Conservation (phyloP, 2,888 invertebrate species). For the Dichetophora obliterata region DNA sequence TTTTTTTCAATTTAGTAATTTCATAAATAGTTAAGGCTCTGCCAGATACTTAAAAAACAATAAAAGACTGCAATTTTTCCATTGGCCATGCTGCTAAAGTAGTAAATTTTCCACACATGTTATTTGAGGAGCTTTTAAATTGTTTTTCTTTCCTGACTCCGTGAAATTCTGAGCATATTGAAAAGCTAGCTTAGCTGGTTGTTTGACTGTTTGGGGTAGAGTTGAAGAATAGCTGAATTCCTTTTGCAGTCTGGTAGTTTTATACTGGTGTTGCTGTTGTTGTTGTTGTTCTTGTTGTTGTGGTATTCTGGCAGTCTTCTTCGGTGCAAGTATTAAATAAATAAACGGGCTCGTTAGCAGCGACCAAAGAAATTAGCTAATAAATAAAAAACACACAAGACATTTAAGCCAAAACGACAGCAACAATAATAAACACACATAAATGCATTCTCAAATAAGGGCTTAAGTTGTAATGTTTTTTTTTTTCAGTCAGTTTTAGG, state of each 20-base stretch:
- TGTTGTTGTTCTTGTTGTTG: not conserved
- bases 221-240: not conserved
- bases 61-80: slow-evolving; percentile 21
- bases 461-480: too few species aligned
- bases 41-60: slow-evolving; percentile 20
- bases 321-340: slow-evolving; percentile 13
- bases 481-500: not conserved
- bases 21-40: slow-evolving; percentile 18
- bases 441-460: not conserved
- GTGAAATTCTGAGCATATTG: not conserved
- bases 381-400: slow-evolving; percentile 15
- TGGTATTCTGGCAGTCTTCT: not conserved
- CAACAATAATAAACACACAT: not conserved
- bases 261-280: not conserved
- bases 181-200: not conserved
- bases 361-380: slow-evolving; percentile 16
- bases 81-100: slow-evolving; percentile 20
- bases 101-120: slow-evolving; percentile 2
- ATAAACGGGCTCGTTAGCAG: slow-evolving; percentile 27
- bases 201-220: not conserved
- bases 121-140: not conserved
- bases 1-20: not conserved
- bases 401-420: not conserved
- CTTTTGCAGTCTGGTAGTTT: not conserved
- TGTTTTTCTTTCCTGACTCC: not conserved